phyloP scores from a whole-genome alignment of 2,113 vertebrate species.

The Myodes glareolus region DNA sequence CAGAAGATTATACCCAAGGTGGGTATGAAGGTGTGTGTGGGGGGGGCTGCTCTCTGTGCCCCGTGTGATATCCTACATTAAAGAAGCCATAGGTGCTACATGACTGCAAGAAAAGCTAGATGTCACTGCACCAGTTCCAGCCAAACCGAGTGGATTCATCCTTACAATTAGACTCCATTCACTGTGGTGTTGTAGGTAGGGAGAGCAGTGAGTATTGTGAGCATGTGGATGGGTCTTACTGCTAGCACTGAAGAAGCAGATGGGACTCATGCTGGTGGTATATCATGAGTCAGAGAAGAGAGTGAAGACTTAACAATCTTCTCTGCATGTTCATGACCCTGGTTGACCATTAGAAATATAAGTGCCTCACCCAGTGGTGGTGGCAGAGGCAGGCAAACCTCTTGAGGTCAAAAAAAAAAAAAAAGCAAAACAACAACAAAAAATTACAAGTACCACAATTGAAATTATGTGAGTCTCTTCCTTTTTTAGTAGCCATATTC shows the following conservation, averaged over 20 bases:
- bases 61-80: background rate
- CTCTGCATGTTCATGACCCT: background rate
- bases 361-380: background rate
- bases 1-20: background rate
- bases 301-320: fast-evolving
- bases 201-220: background rate
- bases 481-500: background rate
- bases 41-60: background rate
- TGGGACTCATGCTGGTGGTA: background rate
- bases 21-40: background rate
- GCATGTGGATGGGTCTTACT: background rate
- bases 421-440: background rate
- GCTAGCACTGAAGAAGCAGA: background rate
- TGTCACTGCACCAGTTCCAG: background rate
- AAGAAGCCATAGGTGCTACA: background rate
- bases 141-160: background rate
- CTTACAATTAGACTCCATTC: background rate
- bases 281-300: background rate
- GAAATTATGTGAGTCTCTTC: background rate
- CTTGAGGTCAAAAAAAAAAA: background rate
- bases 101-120: background rate
- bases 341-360: fast-evolving
- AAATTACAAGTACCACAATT: background rate
- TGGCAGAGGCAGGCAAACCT: background rate
- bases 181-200: background rate